Evolutionary conservation across 2,888 invertebrate genomes (phyloP).

Genomic region (Pyralis farinalis): DNA sequence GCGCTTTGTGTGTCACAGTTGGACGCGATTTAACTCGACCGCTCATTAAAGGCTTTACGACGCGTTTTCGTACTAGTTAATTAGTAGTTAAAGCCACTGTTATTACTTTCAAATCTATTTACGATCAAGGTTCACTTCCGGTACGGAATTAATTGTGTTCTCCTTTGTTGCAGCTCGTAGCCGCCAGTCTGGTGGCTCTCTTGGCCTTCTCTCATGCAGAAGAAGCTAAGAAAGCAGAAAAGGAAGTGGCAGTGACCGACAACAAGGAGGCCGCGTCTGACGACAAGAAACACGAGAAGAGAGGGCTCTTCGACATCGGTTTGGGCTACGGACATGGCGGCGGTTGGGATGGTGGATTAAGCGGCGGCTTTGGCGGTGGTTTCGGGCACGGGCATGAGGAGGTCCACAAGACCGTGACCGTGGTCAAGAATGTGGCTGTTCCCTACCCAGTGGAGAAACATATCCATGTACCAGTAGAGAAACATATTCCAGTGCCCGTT

Average conservation of each 20-base stretch:
- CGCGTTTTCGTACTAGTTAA: constrained; percentile 41
- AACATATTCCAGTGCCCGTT: constrained; percentile 83
- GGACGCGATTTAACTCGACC: constrained; percentile 37
- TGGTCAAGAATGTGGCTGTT: constrained; percentile 87
- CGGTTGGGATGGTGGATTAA: constrained; percentile 40
- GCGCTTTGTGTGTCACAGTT: constrained; percentile 36
- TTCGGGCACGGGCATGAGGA: constrained; percentile 70
- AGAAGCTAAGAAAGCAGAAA: constrained; percentile 80
- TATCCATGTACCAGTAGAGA: constrained; percentile 84
- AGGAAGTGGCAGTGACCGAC: constrained; percentile 79
- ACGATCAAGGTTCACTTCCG: constrained; percentile 22
- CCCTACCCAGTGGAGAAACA: constrained; percentile 88
- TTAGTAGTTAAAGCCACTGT: constrained; percentile 34
- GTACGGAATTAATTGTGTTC: constrained; percentile 14
- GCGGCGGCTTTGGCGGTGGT: constrained; percentile 36
- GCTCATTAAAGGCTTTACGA: constrained; percentile 38
- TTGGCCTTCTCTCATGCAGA: constrained; percentile 81
- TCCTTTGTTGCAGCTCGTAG: constrained; percentile 70
- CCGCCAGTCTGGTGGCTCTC: constrained; percentile 83
- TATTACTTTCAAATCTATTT: constrained; percentile 40
- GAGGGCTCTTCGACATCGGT: constrained; percentile 83
- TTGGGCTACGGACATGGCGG: constrained; percentile 69
- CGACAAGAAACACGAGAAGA: constrained; percentile 88
- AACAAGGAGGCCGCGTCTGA: constrained; percentile 72
- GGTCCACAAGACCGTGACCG: constrained; percentile 84